These are phyloP conservation scores for Drosophila grimshawi DNA, from an alignment of 1,140 invertebrate genomes.

Conservation along the genomic window DNA sequence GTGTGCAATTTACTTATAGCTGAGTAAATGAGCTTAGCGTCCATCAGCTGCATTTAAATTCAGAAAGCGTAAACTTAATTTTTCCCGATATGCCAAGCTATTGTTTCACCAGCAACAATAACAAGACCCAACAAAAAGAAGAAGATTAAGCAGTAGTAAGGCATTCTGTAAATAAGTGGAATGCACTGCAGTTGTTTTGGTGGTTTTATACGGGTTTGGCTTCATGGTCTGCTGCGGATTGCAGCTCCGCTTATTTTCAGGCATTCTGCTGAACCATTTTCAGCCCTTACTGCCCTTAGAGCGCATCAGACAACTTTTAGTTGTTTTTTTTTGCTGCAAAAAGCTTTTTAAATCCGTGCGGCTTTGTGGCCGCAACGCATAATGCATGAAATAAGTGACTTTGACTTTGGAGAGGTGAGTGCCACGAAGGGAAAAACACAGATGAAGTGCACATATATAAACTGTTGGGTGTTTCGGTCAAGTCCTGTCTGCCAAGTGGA, in stretches of 20 bases:
- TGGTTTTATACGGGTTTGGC: slow-evolving; percentile 43
- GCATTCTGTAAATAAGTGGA: slow-evolving; percentile 34
- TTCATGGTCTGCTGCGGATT: slow-evolving; percentile 70
- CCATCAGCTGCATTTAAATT: slow-evolving; percentile 67
- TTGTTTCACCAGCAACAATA: slow-evolving; percentile 61
- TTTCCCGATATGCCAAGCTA: slow-evolving; percentile 67
- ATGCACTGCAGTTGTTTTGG: slow-evolving; percentile 62
- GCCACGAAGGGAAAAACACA: neutral
- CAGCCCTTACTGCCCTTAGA: neutral
- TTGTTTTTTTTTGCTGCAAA: slow-evolving; percentile 40
- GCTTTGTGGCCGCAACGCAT: slow-evolving; percentile 62
- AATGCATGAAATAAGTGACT: slow-evolving; percentile 59
- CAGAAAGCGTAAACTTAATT: slow-evolving; percentile 77
- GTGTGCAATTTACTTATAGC: slow-evolving; percentile 18
- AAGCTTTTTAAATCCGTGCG: slow-evolving; percentile 62
- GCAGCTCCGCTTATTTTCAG: slow-evolving; percentile 23
- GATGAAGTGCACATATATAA: slow-evolving; percentile 1
- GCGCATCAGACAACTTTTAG: slow-evolving; percentile 53
- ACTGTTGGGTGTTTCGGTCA: neutral
- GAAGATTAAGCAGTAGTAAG: slow-evolving; percentile 14
- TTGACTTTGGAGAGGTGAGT: neutral
- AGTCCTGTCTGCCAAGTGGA: neutral
- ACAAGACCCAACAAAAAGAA: slow-evolving; percentile 5
- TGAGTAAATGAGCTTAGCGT: slow-evolving; percentile 40
- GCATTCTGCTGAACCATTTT: neutral